phyloP scores from a whole-genome alignment of 2,113 vertebrate genomes.

The Alexandromys fortis region DNA sequence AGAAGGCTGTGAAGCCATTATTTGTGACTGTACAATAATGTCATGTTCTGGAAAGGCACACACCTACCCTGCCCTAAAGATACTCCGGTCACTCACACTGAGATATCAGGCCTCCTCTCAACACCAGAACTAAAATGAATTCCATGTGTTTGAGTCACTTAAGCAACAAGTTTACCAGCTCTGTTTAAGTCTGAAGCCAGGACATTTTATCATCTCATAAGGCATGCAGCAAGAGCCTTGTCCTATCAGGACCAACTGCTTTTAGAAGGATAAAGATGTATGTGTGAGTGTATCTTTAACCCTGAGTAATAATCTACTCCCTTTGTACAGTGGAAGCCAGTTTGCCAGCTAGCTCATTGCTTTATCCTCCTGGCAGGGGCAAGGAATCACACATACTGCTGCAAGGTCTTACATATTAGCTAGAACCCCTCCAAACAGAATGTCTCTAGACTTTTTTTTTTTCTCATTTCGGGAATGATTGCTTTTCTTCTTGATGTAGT shows the following conservation, averaged over 20 bases:
- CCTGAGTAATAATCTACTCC: background rate
- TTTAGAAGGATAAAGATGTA: background rate
- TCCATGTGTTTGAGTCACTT: background rate
- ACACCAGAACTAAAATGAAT: background rate
- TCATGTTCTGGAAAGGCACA: background rate
- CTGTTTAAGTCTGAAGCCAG: background rate
- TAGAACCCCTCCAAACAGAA: background rate
- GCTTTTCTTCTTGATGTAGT: background rate
- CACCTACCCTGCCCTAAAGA: background rate
- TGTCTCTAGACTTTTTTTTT: background rate
- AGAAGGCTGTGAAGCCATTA: background rate
- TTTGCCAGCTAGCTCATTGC: accelerated
- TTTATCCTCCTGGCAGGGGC: background rate
- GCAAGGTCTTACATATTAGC: background rate
- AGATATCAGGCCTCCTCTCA: background rate
- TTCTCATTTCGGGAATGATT: no score
- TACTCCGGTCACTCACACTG: background rate
- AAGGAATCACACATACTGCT: background rate
- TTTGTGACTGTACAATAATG: background rate
- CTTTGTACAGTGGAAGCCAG: background rate
- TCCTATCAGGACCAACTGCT: background rate
- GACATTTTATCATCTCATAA: background rate
- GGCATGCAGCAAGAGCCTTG: background rate
- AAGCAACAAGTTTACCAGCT: background rate
- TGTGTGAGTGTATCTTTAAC: background rate